These are phyloP conservation scores for Lucifuga dentata DNA, from an alignment of 2,113 vertebrate species.

Conservation along the genomic window DNA sequence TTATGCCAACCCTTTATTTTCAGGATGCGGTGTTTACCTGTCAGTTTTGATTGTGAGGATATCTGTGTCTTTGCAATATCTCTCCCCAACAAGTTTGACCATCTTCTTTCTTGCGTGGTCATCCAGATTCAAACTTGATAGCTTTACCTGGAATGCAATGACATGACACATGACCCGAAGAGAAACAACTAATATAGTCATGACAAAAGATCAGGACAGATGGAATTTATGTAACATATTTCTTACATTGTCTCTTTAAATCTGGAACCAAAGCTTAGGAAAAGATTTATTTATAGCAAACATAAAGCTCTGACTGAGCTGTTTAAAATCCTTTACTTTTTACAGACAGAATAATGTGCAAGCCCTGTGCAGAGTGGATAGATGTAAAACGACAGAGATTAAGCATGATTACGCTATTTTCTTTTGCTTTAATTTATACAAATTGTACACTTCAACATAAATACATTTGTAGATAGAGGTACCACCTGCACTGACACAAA, in stretches of 20 bases:
- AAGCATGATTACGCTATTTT: conserved; percentile 28
- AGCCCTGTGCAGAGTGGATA: conserved; percentile 21
- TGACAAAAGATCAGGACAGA: not conserved
- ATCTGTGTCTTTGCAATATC: conserved; percentile 88
- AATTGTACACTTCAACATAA: conserved; percentile 10
- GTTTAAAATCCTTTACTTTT: conserved; percentile 36
- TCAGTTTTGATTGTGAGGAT: conserved; percentile 89
- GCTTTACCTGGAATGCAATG: conserved; percentile 84
- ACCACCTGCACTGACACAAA: not conserved
- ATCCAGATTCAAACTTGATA: conserved; percentile 93
- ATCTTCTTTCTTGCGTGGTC: conserved; percentile 94
- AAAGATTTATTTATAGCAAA: conserved; percentile 4
- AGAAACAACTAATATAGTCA: too few relatives aligned
- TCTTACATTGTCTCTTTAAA: not conserved
- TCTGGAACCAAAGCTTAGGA: not conserved
- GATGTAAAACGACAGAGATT: conserved; percentile 44
- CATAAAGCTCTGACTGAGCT: conserved; percentile 13
- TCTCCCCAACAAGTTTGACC: conserved; percentile 88
- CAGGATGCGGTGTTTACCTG: conserved; percentile 78
- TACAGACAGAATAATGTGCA: conserved; percentile 34
- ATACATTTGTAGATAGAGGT: not conserved
- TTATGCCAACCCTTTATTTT: not conserved
- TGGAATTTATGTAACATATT: not conserved
- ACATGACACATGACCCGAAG: not conserved
- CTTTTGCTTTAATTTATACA: conserved; percentile 9